These are phyloP conservation scores for Gymnothorax reevesii DNA, from an alignment of 2,797 vertebrate genomes.

Conservation along the genomic window DNA sequence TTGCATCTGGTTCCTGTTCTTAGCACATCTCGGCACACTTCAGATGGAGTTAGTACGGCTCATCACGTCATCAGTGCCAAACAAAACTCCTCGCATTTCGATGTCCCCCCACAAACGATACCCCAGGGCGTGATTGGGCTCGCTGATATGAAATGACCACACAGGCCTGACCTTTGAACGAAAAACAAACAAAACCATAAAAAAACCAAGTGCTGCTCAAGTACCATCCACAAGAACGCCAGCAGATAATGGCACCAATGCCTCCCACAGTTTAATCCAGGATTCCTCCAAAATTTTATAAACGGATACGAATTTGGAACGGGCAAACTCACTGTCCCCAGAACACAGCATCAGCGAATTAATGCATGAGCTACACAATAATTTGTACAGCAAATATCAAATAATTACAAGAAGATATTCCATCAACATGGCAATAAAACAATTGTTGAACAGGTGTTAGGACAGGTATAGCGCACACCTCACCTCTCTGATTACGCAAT, in stretches of 20 bases:
- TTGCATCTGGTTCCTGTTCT: background rate
- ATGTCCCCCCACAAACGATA: too few relatives aligned
- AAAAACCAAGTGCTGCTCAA: background rate
- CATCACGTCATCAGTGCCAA: background rate
- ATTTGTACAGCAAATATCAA: background rate
- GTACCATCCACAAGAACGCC: background rate
- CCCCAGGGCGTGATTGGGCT: background rate
- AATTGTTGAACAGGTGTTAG: background rate
- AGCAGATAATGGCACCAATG: background rate
- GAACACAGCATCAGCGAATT: background rate
- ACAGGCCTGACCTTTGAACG: background rate
- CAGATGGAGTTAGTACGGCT: background rate
- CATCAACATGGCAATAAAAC: background rate
- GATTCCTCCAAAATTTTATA: conserved; percentile 18
- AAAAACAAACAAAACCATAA: background rate
- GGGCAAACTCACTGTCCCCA: background rate
- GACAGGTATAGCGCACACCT: background rate
- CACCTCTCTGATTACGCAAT: background rate
- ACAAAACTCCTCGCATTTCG: background rate
- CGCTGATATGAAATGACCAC: background rate
- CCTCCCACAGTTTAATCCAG: conserved; percentile 18
- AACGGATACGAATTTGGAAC: background rate
- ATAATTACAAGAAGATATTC: background rate
- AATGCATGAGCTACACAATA: background rate
- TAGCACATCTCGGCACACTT: background rate